Percentiles rank a stretch among this genome's conserved stretches.
Evolutionary conservation across 92 coral and sea anemone species (phyloP).

Genomic region (Umimayanthus kanabou): DNA sequence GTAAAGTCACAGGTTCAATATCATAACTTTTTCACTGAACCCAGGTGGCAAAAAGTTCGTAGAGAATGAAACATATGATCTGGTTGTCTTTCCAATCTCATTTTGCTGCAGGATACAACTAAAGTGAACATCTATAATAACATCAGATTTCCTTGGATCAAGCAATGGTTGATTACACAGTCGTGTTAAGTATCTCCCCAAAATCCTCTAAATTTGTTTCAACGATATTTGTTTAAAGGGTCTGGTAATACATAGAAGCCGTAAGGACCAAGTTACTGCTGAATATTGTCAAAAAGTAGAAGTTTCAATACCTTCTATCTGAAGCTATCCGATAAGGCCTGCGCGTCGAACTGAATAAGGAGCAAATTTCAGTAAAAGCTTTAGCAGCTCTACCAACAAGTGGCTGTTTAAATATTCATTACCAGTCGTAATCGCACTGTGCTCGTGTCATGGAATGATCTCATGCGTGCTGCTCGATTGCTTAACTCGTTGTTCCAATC

Average conservation of each 20-base stretch:
- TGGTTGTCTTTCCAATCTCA: too few species aligned
- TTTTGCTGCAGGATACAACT: neutral
- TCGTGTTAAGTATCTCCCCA: neutral
- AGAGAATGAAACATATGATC: neutral
- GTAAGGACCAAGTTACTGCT: neutral
- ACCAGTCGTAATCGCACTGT: slow-evolving; percentile 13
- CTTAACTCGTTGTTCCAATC: neutral
- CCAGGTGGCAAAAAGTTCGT: neutral
- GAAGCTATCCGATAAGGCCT: slow-evolving; percentile 66
- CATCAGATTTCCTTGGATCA: neutral
- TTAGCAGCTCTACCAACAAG: slow-evolving; percentile 48
- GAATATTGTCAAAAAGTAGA: neutral
- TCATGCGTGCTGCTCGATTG: neutral
- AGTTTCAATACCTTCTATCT: slow-evolving; percentile 47
- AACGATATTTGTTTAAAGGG: neutral
- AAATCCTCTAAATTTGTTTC: neutral
- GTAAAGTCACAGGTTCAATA: neutral
- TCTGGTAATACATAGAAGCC: too few species aligned
- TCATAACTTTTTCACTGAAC: neutral
- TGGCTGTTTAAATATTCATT: slow-evolving; percentile 25
- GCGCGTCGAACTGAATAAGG: slow-evolving; percentile 77
- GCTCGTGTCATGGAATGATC: slow-evolving; percentile 1
- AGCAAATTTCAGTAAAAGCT: slow-evolving; percentile 76
- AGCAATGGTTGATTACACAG: neutral
- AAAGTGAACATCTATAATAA: too few species aligned